Evolutionary conservation across 2,888 invertebrate genomes (phyloP).

Genomic region (Calliopum simillimum): DNA sequence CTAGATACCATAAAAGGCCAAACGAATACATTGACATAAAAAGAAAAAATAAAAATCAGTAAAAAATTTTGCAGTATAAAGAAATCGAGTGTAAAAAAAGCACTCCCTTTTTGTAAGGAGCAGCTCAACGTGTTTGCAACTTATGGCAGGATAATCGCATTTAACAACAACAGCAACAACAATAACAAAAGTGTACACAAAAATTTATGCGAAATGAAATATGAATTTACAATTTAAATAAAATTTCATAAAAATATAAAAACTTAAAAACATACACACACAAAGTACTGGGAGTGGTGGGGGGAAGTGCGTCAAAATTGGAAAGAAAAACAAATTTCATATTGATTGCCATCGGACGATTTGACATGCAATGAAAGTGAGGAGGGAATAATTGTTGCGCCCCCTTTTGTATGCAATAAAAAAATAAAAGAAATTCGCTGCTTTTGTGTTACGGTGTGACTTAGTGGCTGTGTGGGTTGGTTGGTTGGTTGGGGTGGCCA

Average conservation of each 20-base stretch:
- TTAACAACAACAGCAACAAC: constrained; percentile 46
- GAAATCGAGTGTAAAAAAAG: constrained; percentile 35
- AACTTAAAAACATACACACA: constrained; percentile 10
- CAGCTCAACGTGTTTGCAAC: constrained; percentile 37
- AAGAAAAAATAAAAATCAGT: constrained; percentile 35
- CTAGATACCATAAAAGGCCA: constrained; percentile 19
- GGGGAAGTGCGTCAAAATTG: constrained; percentile 2
- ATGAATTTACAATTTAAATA: constrained; percentile 47
- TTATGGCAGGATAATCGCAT: constrained; percentile 48
- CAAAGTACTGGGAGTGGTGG: constrained; percentile 51
- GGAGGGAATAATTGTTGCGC: constrained; percentile 33
- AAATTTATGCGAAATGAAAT: constrained; percentile 47
- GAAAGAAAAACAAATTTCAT: constrained; percentile 39
- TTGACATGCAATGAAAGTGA: constrained; percentile 50
- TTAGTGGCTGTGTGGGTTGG: no score
- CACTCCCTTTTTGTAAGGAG: constrained; percentile 40
- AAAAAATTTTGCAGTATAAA: constrained; percentile 12
- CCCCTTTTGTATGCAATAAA: background rate
- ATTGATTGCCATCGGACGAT: constrained; percentile 61
- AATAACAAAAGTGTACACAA: constrained; percentile 16
- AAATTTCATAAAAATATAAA: constrained; percentile 47
- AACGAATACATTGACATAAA: constrained; percentile 31
- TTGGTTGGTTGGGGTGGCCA: background rate
- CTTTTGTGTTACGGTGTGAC: background rate
- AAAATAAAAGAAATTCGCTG: background rate